Percentiles rank a stretch among this genome's conserved stretches.
Evolutionary conservation across 2,113 vertebrate species (phyloP).

Genomic region (Ailurus styani): DNA sequence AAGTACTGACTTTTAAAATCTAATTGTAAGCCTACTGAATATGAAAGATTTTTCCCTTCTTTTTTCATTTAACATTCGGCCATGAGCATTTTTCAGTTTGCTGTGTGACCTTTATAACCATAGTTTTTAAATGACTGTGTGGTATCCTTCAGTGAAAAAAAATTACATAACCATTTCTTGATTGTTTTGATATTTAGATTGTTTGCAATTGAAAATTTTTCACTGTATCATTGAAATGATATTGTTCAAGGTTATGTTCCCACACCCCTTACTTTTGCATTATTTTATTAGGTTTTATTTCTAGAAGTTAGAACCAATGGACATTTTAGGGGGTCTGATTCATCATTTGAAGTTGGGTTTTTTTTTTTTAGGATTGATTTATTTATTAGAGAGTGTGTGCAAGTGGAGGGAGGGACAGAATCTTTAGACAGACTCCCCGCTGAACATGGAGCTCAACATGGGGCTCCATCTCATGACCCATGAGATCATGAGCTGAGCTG

Average conservation of each 20-base stretch:
- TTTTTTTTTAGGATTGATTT: not conserved
- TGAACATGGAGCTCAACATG: not conserved
- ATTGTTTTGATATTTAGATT: conserved; percentile 31
- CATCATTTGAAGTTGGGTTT: not conserved
- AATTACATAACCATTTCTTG: not conserved
- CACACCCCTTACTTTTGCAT: not conserved
- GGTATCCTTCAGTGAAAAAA: not conserved
- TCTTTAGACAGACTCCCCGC: not conserved
- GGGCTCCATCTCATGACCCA: not conserved
- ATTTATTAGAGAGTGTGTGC: not conserved
- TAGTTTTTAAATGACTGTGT: not conserved
- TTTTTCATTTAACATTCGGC: not conserved
- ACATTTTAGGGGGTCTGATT: not conserved
- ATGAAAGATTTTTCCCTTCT: not conserved
- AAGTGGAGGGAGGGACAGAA: not conserved
- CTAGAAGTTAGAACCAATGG: not conserved
- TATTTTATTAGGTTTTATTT: conserved; percentile 28
- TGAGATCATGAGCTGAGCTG: not conserved
- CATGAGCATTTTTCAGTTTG: not conserved
- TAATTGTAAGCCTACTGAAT: not conserved
- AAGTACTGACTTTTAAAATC: no score
- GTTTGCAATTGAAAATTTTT: not conserved
- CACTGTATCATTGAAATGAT: not conserved
- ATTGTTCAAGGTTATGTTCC: not conserved
- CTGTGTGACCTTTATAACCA: not conserved